Evolutionary conservation across 2,113 vertebrate genomes (phyloP), one percentile per base, ranked within the genome.

Genomic region (Herpetotheres cachinnans): DNA sequence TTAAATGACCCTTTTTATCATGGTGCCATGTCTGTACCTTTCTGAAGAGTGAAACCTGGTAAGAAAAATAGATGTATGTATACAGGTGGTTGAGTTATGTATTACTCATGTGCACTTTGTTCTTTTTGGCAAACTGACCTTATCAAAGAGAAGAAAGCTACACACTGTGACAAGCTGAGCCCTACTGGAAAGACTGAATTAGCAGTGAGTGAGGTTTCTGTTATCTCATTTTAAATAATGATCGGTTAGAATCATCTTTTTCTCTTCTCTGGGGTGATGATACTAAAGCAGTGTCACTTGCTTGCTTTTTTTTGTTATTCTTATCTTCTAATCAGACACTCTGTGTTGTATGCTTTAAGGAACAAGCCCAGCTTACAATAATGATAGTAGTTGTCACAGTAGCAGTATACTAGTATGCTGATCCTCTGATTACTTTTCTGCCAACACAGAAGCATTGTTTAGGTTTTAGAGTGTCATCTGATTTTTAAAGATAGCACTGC

Each of bases 1-100:
- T 98, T 98, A 98, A 99, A 99, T 98, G 97, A 98, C 98, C 98
- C 98, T 98, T 99, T 98, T 98, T 98, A 98, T 98, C 98, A 98
- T 93, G 87, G 95, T 98, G 98, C 96, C 93, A 95, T 97, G 97
- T 98, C 96, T 98, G 94, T 97, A 98, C 97, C 97, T 98, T 97
- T 98, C 90, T 98, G 93, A 98, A 98, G 87, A 98, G 95, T 96
- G 94, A 97, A 95, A 97, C 94, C 94, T 95, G 97, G 94, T 98
- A 97, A 98, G 96, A 98, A 98, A 98, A 98, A 98, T 91, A 98
- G 95, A 95, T 96, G 94, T 97, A 96, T 97, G 97, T 98, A 97
- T 97, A 97, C 97, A 98, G 97, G 97, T 97, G 96, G 92, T 87
- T 98, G 96, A 98, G 97, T 98, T 98, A 98, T 98, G 95, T 97